phyloP scores from a whole-genome alignment of 2,113 vertebrate species.

The Charadrius vociferus region DNA sequence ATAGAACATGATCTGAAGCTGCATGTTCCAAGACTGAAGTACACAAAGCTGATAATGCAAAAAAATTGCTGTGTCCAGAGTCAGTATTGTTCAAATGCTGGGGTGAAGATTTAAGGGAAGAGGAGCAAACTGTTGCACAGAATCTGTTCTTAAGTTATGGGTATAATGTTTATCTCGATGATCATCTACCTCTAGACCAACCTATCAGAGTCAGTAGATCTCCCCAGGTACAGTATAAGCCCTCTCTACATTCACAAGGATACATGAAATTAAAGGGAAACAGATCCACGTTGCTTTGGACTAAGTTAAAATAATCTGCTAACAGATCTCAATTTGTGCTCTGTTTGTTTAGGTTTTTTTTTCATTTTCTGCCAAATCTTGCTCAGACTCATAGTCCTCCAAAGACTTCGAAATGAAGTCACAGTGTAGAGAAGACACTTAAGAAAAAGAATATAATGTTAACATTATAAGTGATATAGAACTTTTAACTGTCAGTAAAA shows the following conservation, averaged over 20 bases:
- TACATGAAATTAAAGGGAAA: not conserved
- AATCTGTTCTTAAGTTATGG: conserved; percentile 43
- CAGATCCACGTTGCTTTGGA: not conserved
- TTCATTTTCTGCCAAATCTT: not conserved
- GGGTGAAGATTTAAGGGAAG: conserved; percentile 20
- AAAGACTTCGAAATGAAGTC: not conserved
- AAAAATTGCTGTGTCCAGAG: not conserved
- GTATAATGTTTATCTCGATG: conserved; percentile 51
- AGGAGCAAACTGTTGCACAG: conserved; percentile 25
- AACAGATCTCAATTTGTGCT: not conserved
- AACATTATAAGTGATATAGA: not conserved
- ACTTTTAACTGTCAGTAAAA: not conserved
- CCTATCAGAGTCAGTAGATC: not conserved
- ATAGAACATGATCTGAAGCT: not conserved
- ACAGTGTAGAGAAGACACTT: not conserved
- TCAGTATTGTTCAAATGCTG: conserved; percentile 25
- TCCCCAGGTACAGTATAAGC: conserved; percentile 16
- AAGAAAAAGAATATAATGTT: not conserved
- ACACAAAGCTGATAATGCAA: not conserved
- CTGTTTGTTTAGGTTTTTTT: not conserved
- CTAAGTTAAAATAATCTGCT: not conserved
- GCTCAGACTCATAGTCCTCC: not conserved
- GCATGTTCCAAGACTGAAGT: not conserved
- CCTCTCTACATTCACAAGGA: not conserved
- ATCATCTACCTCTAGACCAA: conserved; percentile 15